Evolutionary conservation across 2,797 vertebrate genomes (phyloP).

Genomic region (Megaceryle alcyon): DNA sequence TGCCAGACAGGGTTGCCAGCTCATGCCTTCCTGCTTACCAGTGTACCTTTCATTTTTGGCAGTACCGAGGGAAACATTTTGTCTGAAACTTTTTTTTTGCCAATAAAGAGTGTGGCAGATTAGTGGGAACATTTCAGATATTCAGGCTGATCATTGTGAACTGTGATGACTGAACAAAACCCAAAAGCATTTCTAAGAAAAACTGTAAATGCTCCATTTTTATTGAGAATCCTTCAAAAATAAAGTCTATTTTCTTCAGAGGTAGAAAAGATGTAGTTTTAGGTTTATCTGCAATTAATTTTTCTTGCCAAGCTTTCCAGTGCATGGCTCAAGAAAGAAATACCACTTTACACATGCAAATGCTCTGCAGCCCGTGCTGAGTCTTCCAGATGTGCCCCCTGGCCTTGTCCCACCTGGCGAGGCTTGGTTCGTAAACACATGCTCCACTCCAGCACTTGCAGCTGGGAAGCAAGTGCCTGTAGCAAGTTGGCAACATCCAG

Average conservation of each 20-base stretch:
- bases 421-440: neutral
- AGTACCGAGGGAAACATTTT: neutral
- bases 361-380: neutral
- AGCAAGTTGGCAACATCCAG: neutral
- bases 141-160: neutral
- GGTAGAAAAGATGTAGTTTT: neutral
- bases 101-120: neutral
- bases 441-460: neutral
- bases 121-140: neutral
- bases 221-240: neutral
- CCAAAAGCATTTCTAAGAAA: conserved; percentile 4
- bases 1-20: neutral
- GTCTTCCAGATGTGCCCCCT: neutral
- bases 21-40: neutral
- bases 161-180: neutral
- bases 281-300: neutral
- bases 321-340: neutral
- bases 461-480: neutral
- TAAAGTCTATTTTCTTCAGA: neutral
- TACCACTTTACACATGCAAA: neutral
- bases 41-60: neutral
- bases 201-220: neutral
- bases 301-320: neutral
- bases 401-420: neutral
- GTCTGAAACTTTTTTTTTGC: neutral